Evolutionary conservation across 2,797 vertebrate species (phyloP).

Genomic region (Leptoclinus maculatus): DNA sequence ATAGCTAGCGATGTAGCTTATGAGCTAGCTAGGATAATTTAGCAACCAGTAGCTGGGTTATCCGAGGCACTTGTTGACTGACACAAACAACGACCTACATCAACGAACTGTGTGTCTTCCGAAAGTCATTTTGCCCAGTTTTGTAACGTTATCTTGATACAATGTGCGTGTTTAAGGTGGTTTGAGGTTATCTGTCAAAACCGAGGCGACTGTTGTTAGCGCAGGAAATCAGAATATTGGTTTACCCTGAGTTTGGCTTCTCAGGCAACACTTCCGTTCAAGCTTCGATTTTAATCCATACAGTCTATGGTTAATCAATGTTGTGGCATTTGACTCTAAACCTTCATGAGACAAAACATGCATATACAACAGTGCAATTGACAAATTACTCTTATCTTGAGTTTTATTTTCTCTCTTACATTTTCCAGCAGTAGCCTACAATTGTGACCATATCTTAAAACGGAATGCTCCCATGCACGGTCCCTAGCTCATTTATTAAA

Average conservation of each 20-base stretch:
- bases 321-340: neutral
- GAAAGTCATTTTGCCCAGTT: neutral
- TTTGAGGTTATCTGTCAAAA: slow-evolving; percentile 36
- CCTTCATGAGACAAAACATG: neutral
- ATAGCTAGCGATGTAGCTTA: slow-evolving; percentile 44
- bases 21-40: slow-evolving; percentile 26
- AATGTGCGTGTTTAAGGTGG: neutral
- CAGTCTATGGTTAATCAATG: neutral
- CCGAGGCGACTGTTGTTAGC: slow-evolving; percentile 58
- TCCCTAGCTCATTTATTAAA: neutral
- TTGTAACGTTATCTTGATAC: neutral
- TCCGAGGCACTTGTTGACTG: neutral
- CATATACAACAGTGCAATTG: accelerated
- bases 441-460: neutral
- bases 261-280: slow-evolving; percentile 32
- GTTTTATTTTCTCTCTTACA: neutral
- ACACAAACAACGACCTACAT: neutral
- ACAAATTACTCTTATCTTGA: neutral
- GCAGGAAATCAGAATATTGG: neutral
- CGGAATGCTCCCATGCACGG: too few species aligned
- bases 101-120: neutral
- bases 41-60: neutral
- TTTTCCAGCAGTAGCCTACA: neutral
- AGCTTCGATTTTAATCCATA: neutral
- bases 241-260: neutral